Evolutionary conservation across 2,113 vertebrate genomes (phyloP).

Genomic region (Takifugu flavidus): DNA sequence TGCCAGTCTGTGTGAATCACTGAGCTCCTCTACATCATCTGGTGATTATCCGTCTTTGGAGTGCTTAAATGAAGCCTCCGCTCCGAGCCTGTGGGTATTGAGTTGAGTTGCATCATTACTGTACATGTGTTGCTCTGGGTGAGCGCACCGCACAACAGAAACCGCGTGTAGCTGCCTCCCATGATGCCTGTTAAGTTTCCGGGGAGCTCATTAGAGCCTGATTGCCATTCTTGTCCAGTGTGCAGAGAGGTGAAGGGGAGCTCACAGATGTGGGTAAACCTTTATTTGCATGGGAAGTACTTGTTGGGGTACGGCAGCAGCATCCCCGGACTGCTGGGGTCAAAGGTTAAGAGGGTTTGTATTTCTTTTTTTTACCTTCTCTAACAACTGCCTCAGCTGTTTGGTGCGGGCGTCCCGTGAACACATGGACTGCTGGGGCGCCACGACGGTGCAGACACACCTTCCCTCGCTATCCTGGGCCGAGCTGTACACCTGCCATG

Average conservation of each 20-base stretch:
- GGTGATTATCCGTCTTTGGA: background rate
- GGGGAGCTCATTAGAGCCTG: constrained; percentile 68
- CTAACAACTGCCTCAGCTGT: constrained; percentile 96
- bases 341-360: too few species aligned
- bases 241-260: constrained; percentile 24
- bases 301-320: background rate
- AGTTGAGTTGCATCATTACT: constrained; percentile 51
- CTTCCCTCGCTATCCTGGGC: constrained; percentile 97
- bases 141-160: constrained; percentile 18
- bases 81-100: constrained; percentile 18
- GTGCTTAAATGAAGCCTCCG: constrained; percentile 5
- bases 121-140: constrained; percentile 16
- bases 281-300: background rate
- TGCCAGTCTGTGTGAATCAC: background rate
- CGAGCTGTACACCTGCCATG: constrained; percentile 99
- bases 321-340: background rate
- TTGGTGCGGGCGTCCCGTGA: constrained; percentile 95
- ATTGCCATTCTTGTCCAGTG: constrained; percentile 45
- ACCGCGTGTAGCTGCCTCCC: constrained; percentile 24
- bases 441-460: constrained; percentile 98
- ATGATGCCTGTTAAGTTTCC: constrained; percentile 54
- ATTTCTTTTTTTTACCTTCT: constrained; percentile 83
- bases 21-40: background rate
- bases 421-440: constrained; percentile 97
- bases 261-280: constrained; percentile 6